Percentiles rank a stretch among this genome's conserved stretches.
Conservation (phyloP, 2,888 invertebrate genomes). For the Drosophila limbata region DNA sequence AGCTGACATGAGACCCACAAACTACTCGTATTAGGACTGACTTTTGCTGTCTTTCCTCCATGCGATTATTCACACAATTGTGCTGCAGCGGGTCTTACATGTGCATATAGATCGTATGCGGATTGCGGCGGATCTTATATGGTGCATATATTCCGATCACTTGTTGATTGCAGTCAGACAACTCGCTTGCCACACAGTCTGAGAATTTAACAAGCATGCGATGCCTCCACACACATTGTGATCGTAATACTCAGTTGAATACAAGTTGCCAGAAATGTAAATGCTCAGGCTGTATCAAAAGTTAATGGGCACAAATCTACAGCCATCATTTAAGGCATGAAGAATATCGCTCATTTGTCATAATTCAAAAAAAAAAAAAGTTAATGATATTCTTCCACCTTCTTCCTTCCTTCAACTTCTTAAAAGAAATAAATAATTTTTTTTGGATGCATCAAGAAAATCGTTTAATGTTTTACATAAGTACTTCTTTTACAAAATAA, state of each 20-base stretch:
- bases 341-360: neutral
- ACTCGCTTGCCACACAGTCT: constrained; percentile 46
- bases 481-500: neutral
- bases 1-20: constrained; percentile 28
- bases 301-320: neutral
- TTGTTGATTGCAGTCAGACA: constrained; percentile 33
- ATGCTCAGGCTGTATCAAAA: neutral
- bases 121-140: constrained; percentile 31
- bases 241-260: neutral
- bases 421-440: no score
- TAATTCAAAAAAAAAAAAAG: no score
- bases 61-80: constrained; percentile 73
- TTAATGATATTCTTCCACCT: no score
- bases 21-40: constrained; percentile 14
- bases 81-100: constrained; percentile 18
- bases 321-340: neutral
- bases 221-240: neutral
- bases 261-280: neutral
- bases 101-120: constrained; percentile 8
- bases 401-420: no score
- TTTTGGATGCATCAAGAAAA: no score
- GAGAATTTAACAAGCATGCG: constrained; percentile 35
- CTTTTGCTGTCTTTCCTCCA: constrained; percentile 33
- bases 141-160: constrained; percentile 34
- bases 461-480: no score